These are phyloP conservation scores for Stegastes partitus DNA, from an alignment of 2,113 vertebrate genomes.

Conservation along the genomic window DNA sequence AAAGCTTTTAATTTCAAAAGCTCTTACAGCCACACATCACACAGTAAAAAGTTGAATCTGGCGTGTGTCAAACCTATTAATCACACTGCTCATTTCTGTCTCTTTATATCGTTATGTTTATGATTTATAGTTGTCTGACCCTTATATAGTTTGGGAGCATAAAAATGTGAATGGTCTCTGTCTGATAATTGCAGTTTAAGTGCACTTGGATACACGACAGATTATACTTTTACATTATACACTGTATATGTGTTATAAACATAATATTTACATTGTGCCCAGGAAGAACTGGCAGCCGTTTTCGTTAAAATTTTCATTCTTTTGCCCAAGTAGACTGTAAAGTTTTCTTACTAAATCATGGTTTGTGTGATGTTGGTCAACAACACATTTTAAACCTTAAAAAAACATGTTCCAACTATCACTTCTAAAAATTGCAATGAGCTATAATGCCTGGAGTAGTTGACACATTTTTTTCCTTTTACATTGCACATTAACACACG, in stretches of 20 bases:
- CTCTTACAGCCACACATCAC: slow-evolving; percentile 4
- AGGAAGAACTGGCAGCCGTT: background rate
- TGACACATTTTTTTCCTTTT: background rate
- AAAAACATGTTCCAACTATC: background rate
- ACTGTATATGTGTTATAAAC: no score
- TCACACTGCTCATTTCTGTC: slow-evolving; percentile 21
- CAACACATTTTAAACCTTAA: background rate
- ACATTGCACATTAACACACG: background rate
- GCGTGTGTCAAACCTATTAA: background rate
- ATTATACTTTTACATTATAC: background rate
- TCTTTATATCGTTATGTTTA: background rate
- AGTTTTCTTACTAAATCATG: background rate
- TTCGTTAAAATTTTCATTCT: background rate
- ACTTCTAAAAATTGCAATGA: background rate
- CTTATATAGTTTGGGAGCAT: background rate
- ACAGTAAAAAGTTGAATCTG: background rate
- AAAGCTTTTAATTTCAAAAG: slow-evolving; percentile 20
- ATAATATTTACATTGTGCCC: no score
- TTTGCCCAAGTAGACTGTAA: background rate
- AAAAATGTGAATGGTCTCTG: background rate
- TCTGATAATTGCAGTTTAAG: background rate
- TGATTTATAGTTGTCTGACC: background rate
- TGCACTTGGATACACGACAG: background rate
- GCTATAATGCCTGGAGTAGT: background rate
- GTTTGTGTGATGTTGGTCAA: background rate